Evolutionary conservation across 2,797 vertebrate species (phyloP).

Genomic region (Periparus ater): DNA sequence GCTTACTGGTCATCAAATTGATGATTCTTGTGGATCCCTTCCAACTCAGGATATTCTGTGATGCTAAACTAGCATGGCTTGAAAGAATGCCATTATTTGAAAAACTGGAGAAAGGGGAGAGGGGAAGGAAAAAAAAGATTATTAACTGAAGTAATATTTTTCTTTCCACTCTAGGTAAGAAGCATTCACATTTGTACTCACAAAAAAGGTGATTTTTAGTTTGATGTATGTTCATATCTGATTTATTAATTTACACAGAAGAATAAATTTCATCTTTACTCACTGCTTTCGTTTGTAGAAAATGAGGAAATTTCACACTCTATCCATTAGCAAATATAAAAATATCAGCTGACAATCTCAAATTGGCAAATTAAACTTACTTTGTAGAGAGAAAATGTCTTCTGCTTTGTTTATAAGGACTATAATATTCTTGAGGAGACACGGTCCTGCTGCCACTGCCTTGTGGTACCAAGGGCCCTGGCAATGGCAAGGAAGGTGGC

Average conservation of each 20-base stretch:
- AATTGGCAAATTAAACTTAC: background rate
- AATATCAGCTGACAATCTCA: background rate
- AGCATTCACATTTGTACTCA: background rate
- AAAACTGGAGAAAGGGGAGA: background rate
- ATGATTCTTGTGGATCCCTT: background rate
- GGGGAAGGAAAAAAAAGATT: background rate
- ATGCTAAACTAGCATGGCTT: background rate
- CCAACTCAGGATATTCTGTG: background rate
- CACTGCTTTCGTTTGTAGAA: background rate
- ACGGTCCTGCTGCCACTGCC: background rate
- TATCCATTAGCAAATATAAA: background rate
- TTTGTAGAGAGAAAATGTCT: background rate
- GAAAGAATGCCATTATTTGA: background rate
- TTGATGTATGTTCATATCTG: background rate
- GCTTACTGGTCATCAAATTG: background rate
- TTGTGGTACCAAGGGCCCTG: background rate
- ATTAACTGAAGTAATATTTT: background rate
- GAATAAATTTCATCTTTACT: background rate
- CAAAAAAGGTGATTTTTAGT: constrained; percentile 19
- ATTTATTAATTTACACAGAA: constrained; percentile 13
- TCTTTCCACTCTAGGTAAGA: background rate
- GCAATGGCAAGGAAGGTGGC: rapidly evolving
- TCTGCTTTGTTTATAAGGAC: background rate
- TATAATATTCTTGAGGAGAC: background rate
- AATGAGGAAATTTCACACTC: constrained; percentile 3